Base-by-base conservation (phyloP, 2,113 vertebrate species). In the Excalfactoria chinensis region DNA sequence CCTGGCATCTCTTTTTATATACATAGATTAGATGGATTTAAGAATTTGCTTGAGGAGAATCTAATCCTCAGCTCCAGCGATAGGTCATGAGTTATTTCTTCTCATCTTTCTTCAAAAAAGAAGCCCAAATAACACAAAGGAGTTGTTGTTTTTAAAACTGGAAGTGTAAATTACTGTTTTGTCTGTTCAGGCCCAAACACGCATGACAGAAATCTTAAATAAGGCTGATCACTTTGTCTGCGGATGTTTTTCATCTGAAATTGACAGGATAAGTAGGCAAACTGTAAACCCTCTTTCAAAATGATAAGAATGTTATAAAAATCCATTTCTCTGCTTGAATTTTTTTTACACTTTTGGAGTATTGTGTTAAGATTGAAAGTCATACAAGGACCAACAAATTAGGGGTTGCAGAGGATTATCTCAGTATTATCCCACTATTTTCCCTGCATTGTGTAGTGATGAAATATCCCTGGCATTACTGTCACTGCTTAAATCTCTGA, bases 211-310 rank as follows among this genome's bases (percentile, higher is more conserved):
- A 49, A 70, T 75, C 70, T 86, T 87, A 58, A 92, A 67, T 72
- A 75, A 79, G 0, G 1, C 34, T 34, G 26, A 49, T 76, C 49
- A 7, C 10, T 93, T 93, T 69, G 28, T 87, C 41, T 44, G 32
- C 32, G 86, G 19, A 23, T 71, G 34, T 63, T 87, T 93, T 92
- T 87, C 55, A 41, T 84, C 32, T 26, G 28, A 55, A 58, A 11
- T 6, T 66, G 74, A 66, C 70, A 70, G 18, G 20, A 67, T 67
- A 85, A 67, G 23, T 49, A 89, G 53, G 40, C 4, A 69, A 85
- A 73, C 87, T 86, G 59, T 76, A 73, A 79, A 76, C 15, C 22
- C 66, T 75, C 58, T 84, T 81, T 92, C 41, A 95, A 73, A 17
- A 69, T 66, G 62, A 63, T 56, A 70, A 6, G 41, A 34, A 75